Conservation (phyloP, 2,888 invertebrate species). For the Sarcophaga rosellei region DNA sequence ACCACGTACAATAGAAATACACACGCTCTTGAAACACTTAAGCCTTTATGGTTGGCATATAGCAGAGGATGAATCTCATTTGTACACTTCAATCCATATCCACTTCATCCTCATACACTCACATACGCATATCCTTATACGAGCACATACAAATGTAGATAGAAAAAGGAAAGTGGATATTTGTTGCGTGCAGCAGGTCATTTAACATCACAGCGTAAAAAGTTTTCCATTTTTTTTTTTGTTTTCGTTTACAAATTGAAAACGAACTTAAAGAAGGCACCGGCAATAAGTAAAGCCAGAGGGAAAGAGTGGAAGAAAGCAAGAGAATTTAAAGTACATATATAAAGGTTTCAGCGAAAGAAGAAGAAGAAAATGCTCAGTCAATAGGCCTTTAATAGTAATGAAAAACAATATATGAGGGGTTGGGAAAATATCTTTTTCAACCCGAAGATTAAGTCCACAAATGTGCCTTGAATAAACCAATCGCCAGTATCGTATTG, state of each 20-base stretch:
- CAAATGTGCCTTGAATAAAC: too few species aligned
- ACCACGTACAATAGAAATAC: not conserved
- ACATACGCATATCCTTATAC: not conserved
- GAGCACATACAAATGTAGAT: not conserved
- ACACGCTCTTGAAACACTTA: slow-evolving; percentile 32
- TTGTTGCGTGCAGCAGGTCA: slow-evolving; percentile 44
- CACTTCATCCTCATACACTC: not conserved
- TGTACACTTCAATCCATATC: not conserved
- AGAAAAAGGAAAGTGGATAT: not conserved
- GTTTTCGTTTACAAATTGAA: not conserved
- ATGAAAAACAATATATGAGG: too few species aligned
- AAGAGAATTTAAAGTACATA: too few species aligned
- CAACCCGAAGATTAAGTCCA: too few species aligned
- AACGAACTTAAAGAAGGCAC: not conserved
- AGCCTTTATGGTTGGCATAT: slow-evolving; percentile 20
- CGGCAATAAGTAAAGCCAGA: not conserved
- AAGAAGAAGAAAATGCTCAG: too few species aligned
- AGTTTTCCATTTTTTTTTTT: not conserved
- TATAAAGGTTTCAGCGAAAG: too few species aligned
- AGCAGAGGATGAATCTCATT: slow-evolving; percentile 34
- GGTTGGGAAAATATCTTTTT: too few species aligned
- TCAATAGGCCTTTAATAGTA: too few species aligned
- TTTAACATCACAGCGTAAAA: slow-evolving; percentile 29
- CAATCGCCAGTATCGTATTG: too few species aligned
- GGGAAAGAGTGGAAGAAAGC: not conserved